These are phyloP conservation scores for Mycalesis mineus DNA, from an alignment of 2,888 invertebrate genomes.

Conservation along the genomic window DNA sequence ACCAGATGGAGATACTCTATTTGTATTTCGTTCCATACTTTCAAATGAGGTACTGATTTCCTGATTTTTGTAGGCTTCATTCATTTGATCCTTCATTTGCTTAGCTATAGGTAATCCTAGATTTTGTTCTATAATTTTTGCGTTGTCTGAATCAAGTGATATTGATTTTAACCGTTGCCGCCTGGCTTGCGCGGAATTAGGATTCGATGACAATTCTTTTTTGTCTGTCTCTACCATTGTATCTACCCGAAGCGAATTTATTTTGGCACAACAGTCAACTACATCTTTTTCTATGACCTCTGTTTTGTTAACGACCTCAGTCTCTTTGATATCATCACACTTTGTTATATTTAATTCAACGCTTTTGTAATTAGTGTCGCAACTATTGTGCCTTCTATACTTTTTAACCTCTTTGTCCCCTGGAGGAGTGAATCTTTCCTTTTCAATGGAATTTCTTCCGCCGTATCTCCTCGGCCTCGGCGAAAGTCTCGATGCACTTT, in stretches of 20 bases:
- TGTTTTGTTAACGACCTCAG: conserved; percentile 30
- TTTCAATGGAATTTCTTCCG: conserved; percentile 67
- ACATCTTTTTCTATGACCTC: conserved; percentile 49
- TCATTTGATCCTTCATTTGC: conserved; percentile 74
- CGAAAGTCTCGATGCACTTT: conserved; percentile 43
- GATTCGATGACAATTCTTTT: conserved; percentile 46
- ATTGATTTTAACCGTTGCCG: conserved; percentile 76
- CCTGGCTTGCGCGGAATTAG: conserved; percentile 61
- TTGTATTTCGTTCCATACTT: conserved; percentile 56
- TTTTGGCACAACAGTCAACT: conserved; percentile 65
- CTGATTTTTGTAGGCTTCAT: conserved; percentile 65
- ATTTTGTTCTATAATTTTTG: conserved; percentile 78
- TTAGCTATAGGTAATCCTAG: conserved; percentile 75
- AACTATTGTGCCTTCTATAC: conserved; percentile 67
- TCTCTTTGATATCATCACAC: conserved; percentile 52
- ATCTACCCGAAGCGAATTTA: conserved; percentile 53
- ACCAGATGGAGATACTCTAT: conserved; percentile 43
- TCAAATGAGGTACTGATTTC: conserved; percentile 66
- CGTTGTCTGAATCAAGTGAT: conserved; percentile 77
- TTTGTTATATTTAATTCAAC: conserved; percentile 56
- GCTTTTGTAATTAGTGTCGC: conserved; percentile 65
- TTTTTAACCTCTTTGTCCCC: conserved; percentile 62
- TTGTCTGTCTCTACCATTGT: conserved; percentile 45
- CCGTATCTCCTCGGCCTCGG: conserved; percentile 60
- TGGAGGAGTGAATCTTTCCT: conserved; percentile 64